Evolutionary conservation across 2,113 vertebrate genomes (phyloP).

Genomic region (Columbina picui): DNA sequence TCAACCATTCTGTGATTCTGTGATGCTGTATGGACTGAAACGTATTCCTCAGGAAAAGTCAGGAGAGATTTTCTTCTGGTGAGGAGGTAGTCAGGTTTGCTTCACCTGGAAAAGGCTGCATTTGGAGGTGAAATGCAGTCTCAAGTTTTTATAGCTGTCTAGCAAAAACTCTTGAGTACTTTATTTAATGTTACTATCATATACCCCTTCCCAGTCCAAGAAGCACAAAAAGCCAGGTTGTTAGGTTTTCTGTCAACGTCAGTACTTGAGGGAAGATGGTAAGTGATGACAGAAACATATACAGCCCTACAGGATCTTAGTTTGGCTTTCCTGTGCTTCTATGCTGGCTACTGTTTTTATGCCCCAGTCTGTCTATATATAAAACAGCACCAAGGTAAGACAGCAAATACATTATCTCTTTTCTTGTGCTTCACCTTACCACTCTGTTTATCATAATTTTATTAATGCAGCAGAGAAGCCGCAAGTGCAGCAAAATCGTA

Average conservation of each 20-base stretch:
- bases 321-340: background rate
- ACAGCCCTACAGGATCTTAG: background rate
- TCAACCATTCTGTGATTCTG: background rate
- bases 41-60: background rate
- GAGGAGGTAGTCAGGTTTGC: background rate
- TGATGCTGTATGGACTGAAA: background rate
- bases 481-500: background rate
- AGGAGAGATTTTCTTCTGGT: background rate
- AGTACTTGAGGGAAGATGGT: background rate
- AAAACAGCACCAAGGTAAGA: background rate
- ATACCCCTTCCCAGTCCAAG: background rate
- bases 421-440: background rate
- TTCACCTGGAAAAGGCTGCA: background rate
- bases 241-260: background rate
- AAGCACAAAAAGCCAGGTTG: background rate
- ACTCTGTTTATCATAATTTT: background rate
- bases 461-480: background rate
- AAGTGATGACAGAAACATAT: background rate
- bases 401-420: background rate
- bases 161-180: background rate
- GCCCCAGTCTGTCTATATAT: background rate
- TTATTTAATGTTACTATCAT: background rate
- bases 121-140: background rate
- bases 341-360: background rate
- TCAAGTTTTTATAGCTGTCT: background rate